Evolutionary conservation across 1,140 invertebrate species (phyloP).

Genomic region (Chionoecetes opilio): DNA sequence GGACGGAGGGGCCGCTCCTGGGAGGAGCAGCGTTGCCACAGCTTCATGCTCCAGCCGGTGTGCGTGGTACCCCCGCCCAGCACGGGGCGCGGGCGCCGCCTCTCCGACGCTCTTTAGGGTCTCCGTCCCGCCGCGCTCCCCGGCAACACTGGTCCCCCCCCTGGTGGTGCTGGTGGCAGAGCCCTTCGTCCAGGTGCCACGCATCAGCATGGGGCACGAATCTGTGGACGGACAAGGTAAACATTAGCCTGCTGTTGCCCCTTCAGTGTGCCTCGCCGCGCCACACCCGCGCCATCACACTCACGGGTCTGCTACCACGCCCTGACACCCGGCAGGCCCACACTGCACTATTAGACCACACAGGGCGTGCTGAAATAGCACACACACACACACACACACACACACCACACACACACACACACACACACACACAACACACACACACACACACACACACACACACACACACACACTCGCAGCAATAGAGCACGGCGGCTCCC

Average conservation of each 20-base stretch:
- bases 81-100: not conserved
- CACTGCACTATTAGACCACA: not conserved
- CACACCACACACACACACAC: conserved; percentile 25
- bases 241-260: not conserved
- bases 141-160: not conserved
- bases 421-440: not conserved
- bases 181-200: conserved; percentile 75
- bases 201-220: conserved; percentile 72
- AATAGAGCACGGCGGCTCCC: not conserved
- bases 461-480: not conserved
- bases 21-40: conserved; percentile 77
- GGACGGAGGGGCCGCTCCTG: conserved; percentile 79
- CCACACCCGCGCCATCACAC: not conserved
- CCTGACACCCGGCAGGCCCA: not conserved
- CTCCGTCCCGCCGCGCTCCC: not conserved
- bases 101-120: not conserved
- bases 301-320: not conserved
- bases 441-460: not conserved
- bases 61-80: conserved; percentile 63
- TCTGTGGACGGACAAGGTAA: conserved; percentile 60
- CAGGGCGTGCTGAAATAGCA: not conserved
- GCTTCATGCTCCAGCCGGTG: conserved; percentile 80
- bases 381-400: conserved; percentile 27
- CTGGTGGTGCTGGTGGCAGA: conserved; percentile 53
- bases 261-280: not conserved